A percentile compares a stretch with the other conserved stretches of the same genome.
phyloP scores from a whole-genome alignment of 2,113 vertebrate species.

The Grus americana region DNA sequence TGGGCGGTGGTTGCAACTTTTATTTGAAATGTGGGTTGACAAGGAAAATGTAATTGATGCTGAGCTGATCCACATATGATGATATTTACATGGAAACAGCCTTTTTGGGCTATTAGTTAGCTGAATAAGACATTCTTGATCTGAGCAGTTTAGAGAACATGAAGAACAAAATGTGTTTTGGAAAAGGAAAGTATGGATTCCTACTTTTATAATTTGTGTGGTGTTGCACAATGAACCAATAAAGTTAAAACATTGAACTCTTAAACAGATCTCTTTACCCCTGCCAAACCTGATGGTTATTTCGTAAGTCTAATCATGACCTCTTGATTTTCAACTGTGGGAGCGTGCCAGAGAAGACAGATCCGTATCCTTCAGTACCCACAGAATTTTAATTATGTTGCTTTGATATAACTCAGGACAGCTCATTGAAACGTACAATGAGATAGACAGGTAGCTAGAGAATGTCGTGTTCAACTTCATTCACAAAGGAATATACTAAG shows the following conservation, averaged over 20 bases:
- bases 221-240: background rate
- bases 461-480: background rate
- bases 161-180: background rate
- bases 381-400: background rate
- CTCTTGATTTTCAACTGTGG: background rate
- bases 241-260: background rate
- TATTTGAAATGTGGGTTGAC: background rate
- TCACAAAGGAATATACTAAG: background rate
- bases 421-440: background rate
- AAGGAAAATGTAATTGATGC: background rate
- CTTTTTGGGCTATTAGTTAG: background rate
- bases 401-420: background rate
- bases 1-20: background rate
- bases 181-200: background rate
- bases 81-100: background rate
- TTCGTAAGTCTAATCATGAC: background rate
- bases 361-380: background rate
- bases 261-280: background rate
- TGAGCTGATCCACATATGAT: background rate
- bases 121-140: background rate
- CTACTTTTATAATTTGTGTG: background rate
- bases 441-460: background rate
- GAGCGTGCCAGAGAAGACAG: background rate
- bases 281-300: background rate
- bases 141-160: background rate